Evolutionary conservation across 1,140 invertebrate genomes (phyloP).

Genomic region (Trissolcus basalis): DNA sequence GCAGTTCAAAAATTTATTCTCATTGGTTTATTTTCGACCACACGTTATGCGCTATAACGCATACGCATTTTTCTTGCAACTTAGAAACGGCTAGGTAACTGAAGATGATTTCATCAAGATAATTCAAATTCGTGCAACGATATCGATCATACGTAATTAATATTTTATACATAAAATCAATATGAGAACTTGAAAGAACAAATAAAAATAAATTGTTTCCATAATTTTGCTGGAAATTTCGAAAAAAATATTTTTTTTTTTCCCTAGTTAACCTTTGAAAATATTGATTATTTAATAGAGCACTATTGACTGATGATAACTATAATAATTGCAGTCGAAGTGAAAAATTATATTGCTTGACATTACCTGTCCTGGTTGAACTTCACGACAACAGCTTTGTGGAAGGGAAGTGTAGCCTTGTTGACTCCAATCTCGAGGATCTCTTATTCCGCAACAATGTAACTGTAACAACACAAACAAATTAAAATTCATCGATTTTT

Average conservation of each 20-base stretch:
- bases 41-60: background rate
- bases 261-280: too few relatives aligned
- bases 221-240: too few relatives aligned
- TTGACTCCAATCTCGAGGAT: constrained; percentile 83
- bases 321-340: background rate
- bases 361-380: constrained; percentile 78
- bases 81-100: too few relatives aligned
- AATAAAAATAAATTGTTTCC: too few relatives aligned
- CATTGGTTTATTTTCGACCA: too few relatives aligned
- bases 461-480: constrained; percentile 76
- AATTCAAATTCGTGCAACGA: constrained; percentile 17
- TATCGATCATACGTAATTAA: constrained; percentile 23
- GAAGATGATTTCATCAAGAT: too few relatives aligned
- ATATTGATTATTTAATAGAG: too few relatives aligned
- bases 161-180: too few relatives aligned
- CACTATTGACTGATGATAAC: background rate
- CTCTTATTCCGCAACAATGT: constrained; percentile 88
- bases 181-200: too few relatives aligned
- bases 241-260: too few relatives aligned
- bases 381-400: constrained; percentile 86
- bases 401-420: constrained; percentile 79
- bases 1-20: too few relatives aligned
- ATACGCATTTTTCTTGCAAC: constrained; percentile 7
- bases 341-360: constrained; percentile 8
- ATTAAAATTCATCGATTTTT: constrained; percentile 18